These are phyloP conservation scores for Ormyrus rosae DNA, from an alignment of 2,888 invertebrate species.

Conservation along the genomic window DNA sequence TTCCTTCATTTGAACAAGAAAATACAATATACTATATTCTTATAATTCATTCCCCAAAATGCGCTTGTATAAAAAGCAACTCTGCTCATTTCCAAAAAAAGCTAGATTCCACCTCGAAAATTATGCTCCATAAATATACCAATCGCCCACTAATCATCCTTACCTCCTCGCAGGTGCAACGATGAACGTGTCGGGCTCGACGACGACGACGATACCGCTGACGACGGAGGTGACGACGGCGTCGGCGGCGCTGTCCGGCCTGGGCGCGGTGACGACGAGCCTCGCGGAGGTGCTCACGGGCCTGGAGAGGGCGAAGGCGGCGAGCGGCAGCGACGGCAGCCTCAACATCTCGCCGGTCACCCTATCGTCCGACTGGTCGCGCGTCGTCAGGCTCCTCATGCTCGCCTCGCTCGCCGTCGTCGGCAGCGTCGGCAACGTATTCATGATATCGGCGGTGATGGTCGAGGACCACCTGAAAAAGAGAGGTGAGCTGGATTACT, in stretches of 20 bases:
- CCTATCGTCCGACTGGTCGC: constrained; percentile 82
- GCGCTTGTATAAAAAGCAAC: too few species aligned
- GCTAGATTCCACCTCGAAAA: too few species aligned
- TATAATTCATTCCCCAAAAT: too few species aligned
- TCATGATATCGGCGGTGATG: constrained; percentile 85
- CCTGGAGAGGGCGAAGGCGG: constrained; percentile 26
- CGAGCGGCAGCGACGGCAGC: constrained; percentile 36
- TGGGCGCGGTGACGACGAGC: constrained; percentile 22
- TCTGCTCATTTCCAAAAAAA: too few species aligned
- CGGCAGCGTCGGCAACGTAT: constrained; percentile 85
- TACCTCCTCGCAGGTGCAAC: constrained; percentile 3
- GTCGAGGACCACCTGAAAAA: constrained; percentile 84
- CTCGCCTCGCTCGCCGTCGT: constrained; percentile 81
- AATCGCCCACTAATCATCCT: too few species aligned
- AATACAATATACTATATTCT: too few species aligned
- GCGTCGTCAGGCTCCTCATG: constrained; percentile 81
- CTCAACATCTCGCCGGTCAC: constrained; percentile 81
- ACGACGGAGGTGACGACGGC: constrained; percentile 52
- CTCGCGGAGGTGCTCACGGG: constrained; percentile 31
- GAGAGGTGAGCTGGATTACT: constrained; percentile 77
- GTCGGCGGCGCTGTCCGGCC: constrained; percentile 62
- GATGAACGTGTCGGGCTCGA: constrained; percentile 29
- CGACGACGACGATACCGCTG: constrained; percentile 58
- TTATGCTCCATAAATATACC: too few species aligned
- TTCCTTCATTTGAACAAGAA: too few species aligned